A percentile compares a stretch with the other conserved stretches of the same genome.
Evolutionary conservation across 1,140 invertebrate genomes (phyloP).

Genomic region (Chelonus insularis): DNA sequence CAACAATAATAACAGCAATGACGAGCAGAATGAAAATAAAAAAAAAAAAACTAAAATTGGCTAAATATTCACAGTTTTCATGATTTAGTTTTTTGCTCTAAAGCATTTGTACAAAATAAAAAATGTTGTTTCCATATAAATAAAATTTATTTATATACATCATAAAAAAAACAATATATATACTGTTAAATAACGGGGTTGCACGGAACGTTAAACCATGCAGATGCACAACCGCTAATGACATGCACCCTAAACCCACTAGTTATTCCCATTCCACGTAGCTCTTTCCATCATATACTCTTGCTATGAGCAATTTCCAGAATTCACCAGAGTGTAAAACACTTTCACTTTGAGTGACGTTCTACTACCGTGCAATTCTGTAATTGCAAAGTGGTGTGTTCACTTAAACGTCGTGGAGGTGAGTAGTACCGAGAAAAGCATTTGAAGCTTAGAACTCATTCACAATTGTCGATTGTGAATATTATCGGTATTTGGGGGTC

Average conservation of each 20-base stretch:
- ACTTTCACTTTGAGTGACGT: constrained; percentile 32
- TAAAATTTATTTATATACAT: too few relatives aligned
- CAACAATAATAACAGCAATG: neutral
- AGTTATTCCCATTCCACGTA: neutral
- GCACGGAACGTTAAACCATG: constrained; percentile 13
- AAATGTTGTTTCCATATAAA: too few relatives aligned
- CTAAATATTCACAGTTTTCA: neutral
- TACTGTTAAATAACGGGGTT: neutral
- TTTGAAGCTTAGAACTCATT: neutral
- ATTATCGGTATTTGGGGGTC: constrained; percentile 9
- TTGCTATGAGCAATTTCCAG: constrained; percentile 22
- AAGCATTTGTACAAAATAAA: too few relatives aligned
- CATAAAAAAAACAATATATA: neutral
- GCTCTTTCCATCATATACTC: neutral
- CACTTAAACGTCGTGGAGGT: constrained; percentile 1
- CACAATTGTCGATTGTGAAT: constrained; percentile 11
- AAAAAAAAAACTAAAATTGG: neutral
- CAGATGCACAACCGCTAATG: constrained; percentile 26
- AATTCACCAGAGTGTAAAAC: constrained; percentile 32
- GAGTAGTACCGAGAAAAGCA: neutral
- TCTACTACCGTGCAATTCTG: constrained; percentile 8
- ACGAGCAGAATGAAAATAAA: neutral
- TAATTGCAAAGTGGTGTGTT: constrained; percentile 12
- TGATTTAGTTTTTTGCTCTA: too few relatives aligned
- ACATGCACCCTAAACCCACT: constrained; percentile 28